phyloP scores from a whole-genome alignment of 2,113 vertebrate genomes.

The Phalacrocorax carbo region DNA sequence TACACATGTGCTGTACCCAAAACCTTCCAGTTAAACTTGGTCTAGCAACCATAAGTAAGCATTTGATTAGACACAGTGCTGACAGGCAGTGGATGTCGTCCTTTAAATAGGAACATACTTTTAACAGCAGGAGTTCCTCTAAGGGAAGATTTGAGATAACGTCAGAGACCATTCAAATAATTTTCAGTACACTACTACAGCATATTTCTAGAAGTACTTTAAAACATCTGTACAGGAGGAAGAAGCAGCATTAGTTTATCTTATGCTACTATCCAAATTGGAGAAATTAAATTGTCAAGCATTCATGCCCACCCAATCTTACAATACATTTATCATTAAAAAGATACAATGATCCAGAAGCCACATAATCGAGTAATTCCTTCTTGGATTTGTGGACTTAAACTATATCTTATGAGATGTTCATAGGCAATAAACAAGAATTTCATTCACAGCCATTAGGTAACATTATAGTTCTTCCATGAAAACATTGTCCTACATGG shows the following conservation, averaged over 20 bases:
- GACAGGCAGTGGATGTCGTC: neutral
- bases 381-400: neutral
- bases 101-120: neutral
- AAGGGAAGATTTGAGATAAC: neutral
- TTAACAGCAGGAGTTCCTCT: neutral
- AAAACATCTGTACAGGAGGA: neutral
- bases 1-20: neutral
- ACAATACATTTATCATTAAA: neutral
- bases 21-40: neutral
- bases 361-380: neutral
- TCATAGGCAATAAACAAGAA: neutral
- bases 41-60: neutral
- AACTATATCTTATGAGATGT: neutral
- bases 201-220: neutral
- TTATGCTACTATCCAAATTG: neutral
- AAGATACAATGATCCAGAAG: neutral
- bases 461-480: neutral
- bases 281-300: neutral
- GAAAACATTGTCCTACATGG: neutral
- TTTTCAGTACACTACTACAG: neutral
- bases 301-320: neutral
- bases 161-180: neutral
- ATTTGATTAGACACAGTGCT: neutral
- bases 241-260: neutral
- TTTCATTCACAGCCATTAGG: neutral